phyloP scores from a whole-genome alignment of 2,113 vertebrate genomes.

The Dipodomys ordii region DNA sequence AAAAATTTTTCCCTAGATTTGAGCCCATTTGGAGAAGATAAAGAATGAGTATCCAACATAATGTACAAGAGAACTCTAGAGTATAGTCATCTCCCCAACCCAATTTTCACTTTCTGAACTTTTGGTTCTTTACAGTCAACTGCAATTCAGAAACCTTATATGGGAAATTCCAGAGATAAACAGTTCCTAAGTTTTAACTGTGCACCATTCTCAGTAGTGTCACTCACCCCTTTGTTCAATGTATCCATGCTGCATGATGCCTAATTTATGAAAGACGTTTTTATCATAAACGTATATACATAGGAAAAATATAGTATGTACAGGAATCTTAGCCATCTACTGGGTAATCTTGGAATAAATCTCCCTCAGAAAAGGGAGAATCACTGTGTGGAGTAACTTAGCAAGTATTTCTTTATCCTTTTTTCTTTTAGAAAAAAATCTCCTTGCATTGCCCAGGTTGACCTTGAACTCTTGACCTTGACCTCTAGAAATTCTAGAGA shows the following conservation, averaged over 20 bases:
- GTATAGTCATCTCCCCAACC: rapidly evolving
- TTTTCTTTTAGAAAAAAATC: too few relatives aligned
- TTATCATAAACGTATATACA: not conserved
- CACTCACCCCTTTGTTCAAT: not conserved
- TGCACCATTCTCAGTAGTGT: not conserved
- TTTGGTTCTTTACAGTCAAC: not conserved
- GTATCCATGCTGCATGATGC: too few relatives aligned
- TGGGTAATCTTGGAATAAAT: not conserved
- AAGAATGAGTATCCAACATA: not conserved
- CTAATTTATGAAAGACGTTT: not conserved
- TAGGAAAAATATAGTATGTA: not conserved
- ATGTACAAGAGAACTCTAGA: not conserved
- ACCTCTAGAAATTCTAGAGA: too few relatives aligned
- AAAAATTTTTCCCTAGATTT: not conserved
- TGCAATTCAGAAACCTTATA: not conserved
- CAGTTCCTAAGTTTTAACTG: not conserved
- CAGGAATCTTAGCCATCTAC: not conserved
- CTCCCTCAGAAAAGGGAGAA: not conserved
- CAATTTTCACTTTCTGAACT: not conserved
- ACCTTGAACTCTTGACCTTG: too few relatives aligned
- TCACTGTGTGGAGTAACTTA: not conserved
- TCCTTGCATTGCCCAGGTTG: too few relatives aligned
- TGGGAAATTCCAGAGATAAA: conserved; percentile 17
- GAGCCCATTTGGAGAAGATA: not conserved
- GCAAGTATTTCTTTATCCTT: not conserved